These are phyloP conservation scores for Sebastolobus alascanus DNA, from an alignment of 2,797 vertebrate genomes.

Conservation along the genomic window DNA sequence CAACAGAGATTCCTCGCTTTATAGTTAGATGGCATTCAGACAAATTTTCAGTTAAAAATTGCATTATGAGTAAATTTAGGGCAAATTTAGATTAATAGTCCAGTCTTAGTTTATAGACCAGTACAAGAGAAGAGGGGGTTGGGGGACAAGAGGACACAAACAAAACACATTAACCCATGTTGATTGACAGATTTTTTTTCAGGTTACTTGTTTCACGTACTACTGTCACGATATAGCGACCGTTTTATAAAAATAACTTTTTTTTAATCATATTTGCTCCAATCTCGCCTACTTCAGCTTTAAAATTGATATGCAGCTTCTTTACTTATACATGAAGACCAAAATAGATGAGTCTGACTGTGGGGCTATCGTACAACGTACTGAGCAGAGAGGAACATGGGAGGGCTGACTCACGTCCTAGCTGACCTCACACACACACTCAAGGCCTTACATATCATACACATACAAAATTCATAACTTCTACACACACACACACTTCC, in stretches of 20 bases:
- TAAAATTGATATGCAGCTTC: conserved; percentile 37
- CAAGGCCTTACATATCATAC: conserved; percentile 11
- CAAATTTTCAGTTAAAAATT: background rate
- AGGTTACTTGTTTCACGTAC: too few relatives aligned
- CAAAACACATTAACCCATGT: conserved; percentile 22
- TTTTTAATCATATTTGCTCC: too few relatives aligned
- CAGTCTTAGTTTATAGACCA: background rate
- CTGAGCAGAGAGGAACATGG: conserved; percentile 18
- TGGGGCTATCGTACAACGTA: conserved; percentile 9
- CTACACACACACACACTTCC: background rate
- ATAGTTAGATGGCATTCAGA: background rate
- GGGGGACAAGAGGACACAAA: background rate
- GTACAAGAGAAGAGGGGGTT: background rate
- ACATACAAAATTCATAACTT: conserved; percentile 39
- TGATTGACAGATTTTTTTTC: too few relatives aligned
- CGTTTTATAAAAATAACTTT: too few relatives aligned
- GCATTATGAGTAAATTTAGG: background rate
- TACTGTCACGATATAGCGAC: too few relatives aligned
- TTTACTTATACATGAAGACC: conserved; percentile 54
- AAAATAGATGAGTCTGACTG: conserved; percentile 47
- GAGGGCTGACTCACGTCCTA: conserved; percentile 32
- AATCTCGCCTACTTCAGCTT: background rate
- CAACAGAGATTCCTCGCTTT: background rate
- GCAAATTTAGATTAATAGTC: background rate
- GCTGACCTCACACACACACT: background rate